Evolutionary conservation across 2,888 invertebrate genomes (phyloP).

Genomic region (Drosophila paucipuncta): DNA sequence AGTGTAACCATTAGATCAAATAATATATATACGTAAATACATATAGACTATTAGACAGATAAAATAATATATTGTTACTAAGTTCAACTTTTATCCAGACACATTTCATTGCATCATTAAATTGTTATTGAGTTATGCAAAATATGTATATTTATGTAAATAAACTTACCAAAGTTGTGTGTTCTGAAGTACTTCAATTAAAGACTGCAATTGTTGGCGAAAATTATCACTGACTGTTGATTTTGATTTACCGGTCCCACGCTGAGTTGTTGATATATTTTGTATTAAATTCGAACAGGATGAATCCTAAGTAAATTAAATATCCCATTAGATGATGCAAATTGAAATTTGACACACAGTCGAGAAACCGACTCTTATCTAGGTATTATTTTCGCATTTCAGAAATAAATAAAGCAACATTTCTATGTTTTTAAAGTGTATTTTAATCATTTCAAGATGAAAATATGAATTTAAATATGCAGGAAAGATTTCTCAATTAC

Average conservation of each 20-base stretch:
- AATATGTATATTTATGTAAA: not conserved
- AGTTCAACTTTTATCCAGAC: not conserved
- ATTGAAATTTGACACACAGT: not conserved
- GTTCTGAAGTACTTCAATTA: constrained; percentile 95
- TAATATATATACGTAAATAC: not conserved
- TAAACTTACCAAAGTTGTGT: constrained; percentile 93
- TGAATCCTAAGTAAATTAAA: constrained; percentile 85
- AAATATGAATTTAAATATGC: not conserved
- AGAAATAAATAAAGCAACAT: not conserved
- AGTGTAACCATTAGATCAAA: not conserved
- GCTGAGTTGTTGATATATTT: constrained; percentile 87
- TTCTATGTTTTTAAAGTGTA: not conserved
- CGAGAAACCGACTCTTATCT: not conserved
- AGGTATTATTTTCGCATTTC: too few species aligned
- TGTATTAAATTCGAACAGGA: constrained; percentile 50
- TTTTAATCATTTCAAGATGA: not conserved
- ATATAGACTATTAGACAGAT: not conserved
- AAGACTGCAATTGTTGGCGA: constrained; percentile 93
- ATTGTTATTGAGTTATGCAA: not conserved
- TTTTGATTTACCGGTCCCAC: constrained; percentile 95
- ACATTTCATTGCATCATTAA: too few species aligned
- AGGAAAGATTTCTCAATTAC: not conserved
- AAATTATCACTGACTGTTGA: constrained; percentile 96
- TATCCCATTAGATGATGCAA: not conserved
- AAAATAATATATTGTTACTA: not conserved